These are phyloP conservation scores for Mirza zaza DNA, from an alignment of 2,113 vertebrate species.

Conservation along the genomic window DNA sequence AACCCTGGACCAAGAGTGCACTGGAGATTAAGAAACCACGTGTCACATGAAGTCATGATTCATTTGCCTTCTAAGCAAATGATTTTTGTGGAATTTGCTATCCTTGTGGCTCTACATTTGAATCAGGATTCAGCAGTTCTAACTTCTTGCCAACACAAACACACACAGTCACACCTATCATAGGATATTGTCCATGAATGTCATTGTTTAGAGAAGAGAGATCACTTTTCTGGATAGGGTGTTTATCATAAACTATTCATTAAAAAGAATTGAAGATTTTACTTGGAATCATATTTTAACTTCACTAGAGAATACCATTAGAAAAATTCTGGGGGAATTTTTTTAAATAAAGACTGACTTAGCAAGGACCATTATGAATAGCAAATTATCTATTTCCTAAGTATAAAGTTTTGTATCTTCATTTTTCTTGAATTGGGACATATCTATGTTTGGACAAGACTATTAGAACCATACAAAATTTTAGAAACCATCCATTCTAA, in stretches of 20 bases:
- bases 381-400: slow-evolving; percentile 4
- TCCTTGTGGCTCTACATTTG: slow-evolving; percentile 28
- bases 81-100: slow-evolving; percentile 28
- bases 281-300: neutral
- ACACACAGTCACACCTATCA: neutral
- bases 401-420: neutral
- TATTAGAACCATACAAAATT: neutral
- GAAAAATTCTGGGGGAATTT: neutral
- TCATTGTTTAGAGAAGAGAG: neutral
- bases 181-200: neutral
- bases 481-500: neutral
- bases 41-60: slow-evolving; percentile 6
- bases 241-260: neutral
- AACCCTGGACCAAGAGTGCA: slow-evolving; percentile 13
- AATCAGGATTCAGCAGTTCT: neutral
- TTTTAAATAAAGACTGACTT: slow-evolving; percentile 13
- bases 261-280: neutral
- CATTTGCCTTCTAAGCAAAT: slow-evolving; percentile 47
- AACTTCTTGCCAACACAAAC: neutral
- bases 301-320: neutral
- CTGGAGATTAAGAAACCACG: slow-evolving; percentile 22
- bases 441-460: slow-evolving; percentile 3
- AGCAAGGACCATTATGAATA: neutral
- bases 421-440: slow-evolving; percentile 24
- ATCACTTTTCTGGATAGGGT: neutral